A percentile compares a stretch with the other conserved stretches of the same genome.
phyloP scores from a whole-genome alignment of 2,888 invertebrate species.

The Ctena decussata region DNA sequence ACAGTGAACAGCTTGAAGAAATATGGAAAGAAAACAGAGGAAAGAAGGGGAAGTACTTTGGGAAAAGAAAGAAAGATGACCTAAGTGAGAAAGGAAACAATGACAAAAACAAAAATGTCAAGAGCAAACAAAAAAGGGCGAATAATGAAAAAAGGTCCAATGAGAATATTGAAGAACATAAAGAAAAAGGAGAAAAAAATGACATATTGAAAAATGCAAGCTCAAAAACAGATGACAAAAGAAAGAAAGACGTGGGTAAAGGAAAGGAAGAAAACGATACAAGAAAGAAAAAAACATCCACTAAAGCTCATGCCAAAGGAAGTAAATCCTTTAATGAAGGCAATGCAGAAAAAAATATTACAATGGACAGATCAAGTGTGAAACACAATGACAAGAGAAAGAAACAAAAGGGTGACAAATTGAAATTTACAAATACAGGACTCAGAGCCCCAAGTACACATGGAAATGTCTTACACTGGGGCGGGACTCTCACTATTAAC shows the following conservation, averaged over 20 bases:
- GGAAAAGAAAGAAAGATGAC: background rate
- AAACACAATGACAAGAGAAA: background rate
- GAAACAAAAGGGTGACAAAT: background rate
- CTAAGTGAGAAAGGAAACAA: background rate
- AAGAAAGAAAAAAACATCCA: background rate
- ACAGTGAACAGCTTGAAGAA: background rate
- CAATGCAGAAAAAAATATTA: background rate
- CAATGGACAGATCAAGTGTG: background rate
- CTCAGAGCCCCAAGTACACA: background rate
- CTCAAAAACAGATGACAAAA: background rate
- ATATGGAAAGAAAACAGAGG: background rate
- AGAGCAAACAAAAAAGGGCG: background rate
- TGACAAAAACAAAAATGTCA: background rate
- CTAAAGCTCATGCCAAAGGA: background rate
- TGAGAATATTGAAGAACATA: background rate
- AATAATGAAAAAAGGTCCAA: background rate
- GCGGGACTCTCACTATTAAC: background rate
- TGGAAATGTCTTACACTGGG: background rate
- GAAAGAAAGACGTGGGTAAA: background rate
- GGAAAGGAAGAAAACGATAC: background rate
- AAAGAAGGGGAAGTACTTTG: background rate
- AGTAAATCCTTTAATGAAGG: background rate
- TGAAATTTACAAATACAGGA: background rate
- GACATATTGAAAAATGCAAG: background rate
- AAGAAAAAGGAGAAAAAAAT: background rate